phyloP scores from a whole-genome alignment of 2,888 invertebrate species.

The Eupeodes latifasciatus region DNA sequence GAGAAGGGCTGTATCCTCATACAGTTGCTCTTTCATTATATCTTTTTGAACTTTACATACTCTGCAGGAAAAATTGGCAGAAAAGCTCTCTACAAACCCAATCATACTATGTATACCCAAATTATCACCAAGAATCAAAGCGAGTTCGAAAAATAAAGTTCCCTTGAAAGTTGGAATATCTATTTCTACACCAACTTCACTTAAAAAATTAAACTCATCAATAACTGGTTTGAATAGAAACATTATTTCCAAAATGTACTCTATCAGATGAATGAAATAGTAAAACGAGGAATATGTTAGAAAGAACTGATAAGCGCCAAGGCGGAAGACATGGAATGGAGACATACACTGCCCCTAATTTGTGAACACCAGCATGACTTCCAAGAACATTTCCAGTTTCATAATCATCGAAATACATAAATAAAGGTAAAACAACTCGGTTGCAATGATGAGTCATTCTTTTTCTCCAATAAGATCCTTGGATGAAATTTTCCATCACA shows the following conservation, averaged over 20 bases:
- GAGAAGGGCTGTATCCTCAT: not conserved
- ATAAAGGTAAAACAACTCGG: not conserved
- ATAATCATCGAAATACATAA: conserved; percentile 9
- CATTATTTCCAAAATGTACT: not conserved
- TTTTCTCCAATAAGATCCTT: not conserved
- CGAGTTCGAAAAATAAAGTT: not conserved
- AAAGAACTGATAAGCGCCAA: not conserved
- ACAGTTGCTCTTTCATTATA: not conserved
- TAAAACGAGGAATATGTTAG: too few relatives aligned
- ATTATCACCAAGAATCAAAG: not conserved
- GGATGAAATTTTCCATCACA: not conserved
- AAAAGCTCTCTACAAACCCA: not conserved
- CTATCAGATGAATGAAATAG: not conserved
- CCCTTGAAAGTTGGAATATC: not conserved
- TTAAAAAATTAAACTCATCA: conserved; percentile 1
- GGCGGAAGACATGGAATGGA: not conserved
- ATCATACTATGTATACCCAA: not conserved
- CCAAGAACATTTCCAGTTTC: not conserved
- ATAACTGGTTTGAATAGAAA: not conserved
- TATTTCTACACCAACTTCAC: not conserved
- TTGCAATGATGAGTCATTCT: not conserved
- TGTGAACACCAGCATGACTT: not conserved
- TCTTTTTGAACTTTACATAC: not conserved
- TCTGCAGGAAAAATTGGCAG: not conserved
- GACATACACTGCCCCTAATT: conserved; percentile 5